Base-by-base conservation (phyloP, 64 coral and sea anemone species). In the Montipora capricornis region DNA sequence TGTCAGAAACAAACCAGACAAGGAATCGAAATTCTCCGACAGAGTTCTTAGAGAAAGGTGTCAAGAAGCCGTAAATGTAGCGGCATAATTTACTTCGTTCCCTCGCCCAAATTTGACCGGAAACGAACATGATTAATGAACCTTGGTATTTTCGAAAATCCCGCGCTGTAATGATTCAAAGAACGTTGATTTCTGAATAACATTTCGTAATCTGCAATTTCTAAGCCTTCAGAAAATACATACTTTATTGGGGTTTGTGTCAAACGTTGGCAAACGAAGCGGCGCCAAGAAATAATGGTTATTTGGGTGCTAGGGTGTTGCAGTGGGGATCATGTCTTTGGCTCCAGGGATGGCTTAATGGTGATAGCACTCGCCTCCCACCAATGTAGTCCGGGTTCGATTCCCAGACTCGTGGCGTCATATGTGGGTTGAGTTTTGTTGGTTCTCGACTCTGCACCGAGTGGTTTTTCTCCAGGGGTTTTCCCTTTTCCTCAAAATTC, bases 101-200 rank as follows among this genome's bases (percentile, higher is more conserved):
- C 8, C 70, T 37, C 70, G 70, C 70, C 24, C 70, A 74, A 74
- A 74, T 74, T 20, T 74, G 17, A 74, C n/a, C 70, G n/a, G 70
- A 74, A 74, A 74, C 70, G 70, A 74, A 74, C 70, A 7, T 74
- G 70, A 26, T 74, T 74, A 74, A 20, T 74, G 70, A 74, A 74
- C 70, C 70, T 74, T 37, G 19, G 70, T 24, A 74, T 4, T 26
- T 74, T 74, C 0, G 24, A 20, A 74, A 74, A 24, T 74, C 19
- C 13, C 1, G 24, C 70, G 70, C 70, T 74, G 7, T 74, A 37
- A 37, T 37, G 37, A 74, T 74, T 74, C 19, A 5, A 74, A 20
- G 26, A 74, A 74, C 70, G 14, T 24, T 74, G 24, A 74, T 74
- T 74, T 14, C 15, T 74, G 0, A 74, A 74, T 74, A 74, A 74